Base-by-base conservation (phyloP, 1,140 invertebrate genomes). In the Cherax quadricarinatus region DNA sequence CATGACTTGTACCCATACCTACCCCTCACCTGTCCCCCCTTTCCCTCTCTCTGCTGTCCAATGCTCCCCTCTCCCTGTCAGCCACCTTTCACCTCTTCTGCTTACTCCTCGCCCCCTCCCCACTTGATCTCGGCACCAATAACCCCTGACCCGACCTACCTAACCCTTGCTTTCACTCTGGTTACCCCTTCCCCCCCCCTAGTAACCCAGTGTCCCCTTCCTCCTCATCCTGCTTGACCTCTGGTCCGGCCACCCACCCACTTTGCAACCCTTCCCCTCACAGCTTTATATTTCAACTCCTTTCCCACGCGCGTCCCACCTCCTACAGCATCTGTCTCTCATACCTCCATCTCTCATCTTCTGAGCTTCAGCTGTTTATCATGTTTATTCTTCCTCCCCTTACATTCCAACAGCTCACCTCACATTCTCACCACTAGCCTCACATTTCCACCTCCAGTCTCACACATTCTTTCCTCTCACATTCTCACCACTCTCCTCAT, bases 271-370 rank as follows among this genome's bases (percentile, higher is more conserved):
- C 70, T 7, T 9, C 70, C 62, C 21, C 66, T 18, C 10, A 48
- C 21, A 57, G 9, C 4, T 14, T 57, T 14, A 49, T 62, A 10
- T 66, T 14, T 53, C 48, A 62, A 21, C 1, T 48, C 60, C 83
- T 70, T 85, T 53, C 30, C 24, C 70, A 62, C 49, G 30, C 62
- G 48, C 24, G 14, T 49, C 48, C 70, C 62, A 70, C 41, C 41
- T 85, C 83, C 83, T 85, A 21, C 24, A 41, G 53, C 60, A 60
- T 70, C 24, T n/a, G 70, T 30, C 70, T 30, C 70, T 75, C 21
- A 16, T n/a, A 7, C 70, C 70, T 75, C 24, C 70, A 9, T 75
- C 70, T 9, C 70, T 7, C 24, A 41, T 41, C 30, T 41, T 2
- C 30, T 41, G 30, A 41, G 30, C 30, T 41, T 41, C 30, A 41